Base-by-base conservation (phyloP, 2,113 vertebrate species). In the Crotophaga sulcirostris region DNA sequence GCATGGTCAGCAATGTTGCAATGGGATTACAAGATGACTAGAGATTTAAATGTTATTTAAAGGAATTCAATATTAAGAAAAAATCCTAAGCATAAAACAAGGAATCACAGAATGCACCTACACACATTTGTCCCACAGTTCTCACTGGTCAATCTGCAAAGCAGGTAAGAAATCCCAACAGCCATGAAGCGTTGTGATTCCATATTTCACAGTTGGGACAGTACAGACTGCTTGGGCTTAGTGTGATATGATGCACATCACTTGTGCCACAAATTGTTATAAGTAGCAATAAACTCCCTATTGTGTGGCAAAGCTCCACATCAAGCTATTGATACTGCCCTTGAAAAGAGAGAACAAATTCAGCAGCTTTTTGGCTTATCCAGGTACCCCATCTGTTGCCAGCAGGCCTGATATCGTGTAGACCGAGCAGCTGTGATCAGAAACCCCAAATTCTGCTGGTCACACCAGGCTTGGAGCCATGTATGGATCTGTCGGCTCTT, bases 181-280 rank as follows among this genome's bases (percentile, higher is more conserved):
- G 47, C 38, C 47, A 19, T 10, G 2, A 36, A 49, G 44, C 10
- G 36, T 9, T 13, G 40, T 42, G 10, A 19, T 6, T 16, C 11
- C 34, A 7, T 0, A 13, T 4, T 42, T 55, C 25, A 17, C 36
- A 28, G 17, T 0, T 8, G 56, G 63, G 63, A n/a, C 47, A 76
- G 77, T 38, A 16, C 31, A 33, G 52, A 25, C 72, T 29, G 2
- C 63, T 66, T 6, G 26, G n/a, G 82, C 34, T 55, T 25, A 18
- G 23, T 0, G 38, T 9, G 4, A 2, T 7, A 5, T 3, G 6
- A 23, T 6, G 13, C 29, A 3, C 0, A 1, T 5, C 56, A 21
- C 1, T 63, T 76, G 47, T 3, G 5, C 34, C 54, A n/a, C 40
- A 62, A 67, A 4, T 0, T 4, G 0, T 4, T 4, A 0, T 29